These are phyloP conservation scores for Paratilapia polleni DNA, from an alignment of 2,113 vertebrate species.

Conservation along the genomic window DNA sequence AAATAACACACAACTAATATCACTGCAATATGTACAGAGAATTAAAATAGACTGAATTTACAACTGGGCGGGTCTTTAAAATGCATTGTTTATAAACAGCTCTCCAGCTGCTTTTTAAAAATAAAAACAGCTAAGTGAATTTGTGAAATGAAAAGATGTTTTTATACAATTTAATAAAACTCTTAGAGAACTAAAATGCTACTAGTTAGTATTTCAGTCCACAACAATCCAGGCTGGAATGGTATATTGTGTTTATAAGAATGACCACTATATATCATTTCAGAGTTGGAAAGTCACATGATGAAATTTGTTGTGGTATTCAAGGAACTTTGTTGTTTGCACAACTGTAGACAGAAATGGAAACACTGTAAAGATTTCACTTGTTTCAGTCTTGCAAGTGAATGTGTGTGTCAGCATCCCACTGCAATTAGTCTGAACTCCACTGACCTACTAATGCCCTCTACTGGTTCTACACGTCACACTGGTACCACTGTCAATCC, in stretches of 20 bases:
- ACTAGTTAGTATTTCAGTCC: background rate
- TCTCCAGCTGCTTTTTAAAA: background rate
- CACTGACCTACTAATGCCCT: constrained; percentile 43
- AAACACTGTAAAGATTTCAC: background rate
- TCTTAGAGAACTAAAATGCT: background rate
- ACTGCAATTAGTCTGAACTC: constrained; percentile 2
- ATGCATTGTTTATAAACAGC: constrained; percentile 16
- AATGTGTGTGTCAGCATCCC: background rate
- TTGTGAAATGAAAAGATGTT: background rate
- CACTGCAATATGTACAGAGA: background rate
- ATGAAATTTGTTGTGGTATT: background rate
- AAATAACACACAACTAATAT: constrained; percentile 3
- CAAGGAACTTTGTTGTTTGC: background rate
- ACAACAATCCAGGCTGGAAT: background rate
- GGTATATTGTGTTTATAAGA: background rate
- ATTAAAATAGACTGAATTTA: constrained; percentile 9
- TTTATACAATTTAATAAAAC: constrained; percentile 6
- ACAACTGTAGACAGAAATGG: background rate
- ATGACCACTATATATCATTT: background rate
- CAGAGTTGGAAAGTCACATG: background rate
- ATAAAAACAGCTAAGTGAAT: background rate
- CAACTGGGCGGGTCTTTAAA: constrained; percentile 11
- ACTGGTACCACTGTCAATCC: background rate
- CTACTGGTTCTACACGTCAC: constrained; percentile 29
- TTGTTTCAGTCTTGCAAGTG: background rate